Evolutionary conservation across 2,888 invertebrate species (phyloP), one percentile per base, ranked within the genome.

Genomic region (Erebia epiphron): DNA sequence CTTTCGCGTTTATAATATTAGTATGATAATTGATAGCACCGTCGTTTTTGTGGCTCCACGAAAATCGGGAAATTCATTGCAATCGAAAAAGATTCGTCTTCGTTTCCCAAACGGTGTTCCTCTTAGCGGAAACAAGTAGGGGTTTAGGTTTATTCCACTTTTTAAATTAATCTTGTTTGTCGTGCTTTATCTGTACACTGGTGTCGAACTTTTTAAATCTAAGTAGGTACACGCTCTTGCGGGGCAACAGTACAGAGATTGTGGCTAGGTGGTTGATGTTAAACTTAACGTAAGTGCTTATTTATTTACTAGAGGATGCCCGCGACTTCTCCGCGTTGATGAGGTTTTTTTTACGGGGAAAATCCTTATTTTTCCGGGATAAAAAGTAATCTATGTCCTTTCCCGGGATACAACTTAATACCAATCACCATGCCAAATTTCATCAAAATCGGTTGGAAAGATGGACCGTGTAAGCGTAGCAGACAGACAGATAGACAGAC

Each of bases 11-110:
- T n/a, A n/a, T n/a, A n/a, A n/a, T n/a, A n/a, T 26, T 35, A 35
- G 7, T 35, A 35, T 35, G 35, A 35, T n/a, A n/a, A n/a, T n/a
- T n/a, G n/a, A n/a, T 35, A 7, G 35, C 35, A 35, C 35, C 35
- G 35, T 35, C 0, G 13, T 5, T 26, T 76, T 80, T 49, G 62
- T 79, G 78, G 86, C 86, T 77, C 50, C 21, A 72, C 35, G 7
- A 68, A 77, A 78, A 77, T 79, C 82, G 82, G 81, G 81, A 86
- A 87, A 88, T 89, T 86, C 87, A 88, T 88, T 86, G 86, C 85
- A 77, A 87, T 85, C 79, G 86, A 83, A 82, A 79, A 82, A 83
- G 82, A 86, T 83, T 89, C 83, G 83, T 83, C 79, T 81, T 78
- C 83, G 81, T 70, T 46, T 73, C 62, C 67, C 18, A 70, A 68